phyloP scores from a whole-genome alignment of 2,797 vertebrate genomes.

The Buphagus erythrorhynchus region DNA sequence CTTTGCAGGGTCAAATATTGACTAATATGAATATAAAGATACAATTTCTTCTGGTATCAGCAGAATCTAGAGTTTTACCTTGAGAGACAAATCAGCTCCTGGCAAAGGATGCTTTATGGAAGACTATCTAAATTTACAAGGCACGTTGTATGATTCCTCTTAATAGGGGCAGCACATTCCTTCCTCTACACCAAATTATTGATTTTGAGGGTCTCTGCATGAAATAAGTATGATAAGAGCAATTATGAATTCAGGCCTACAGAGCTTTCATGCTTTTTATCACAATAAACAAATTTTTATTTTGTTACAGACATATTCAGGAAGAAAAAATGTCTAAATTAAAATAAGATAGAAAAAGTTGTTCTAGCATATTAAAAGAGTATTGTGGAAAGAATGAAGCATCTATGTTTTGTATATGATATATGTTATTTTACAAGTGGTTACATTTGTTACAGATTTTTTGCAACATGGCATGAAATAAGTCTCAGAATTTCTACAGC shows the following conservation, averaged over 20 bases:
- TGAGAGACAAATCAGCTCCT: background rate
- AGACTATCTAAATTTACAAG: background rate
- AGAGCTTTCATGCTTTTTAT: background rate
- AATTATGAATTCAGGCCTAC: background rate
- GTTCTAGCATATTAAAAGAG: background rate
- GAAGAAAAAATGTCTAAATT: background rate
- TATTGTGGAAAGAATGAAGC: background rate
- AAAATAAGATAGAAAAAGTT: background rate
- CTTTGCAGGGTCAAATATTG: background rate
- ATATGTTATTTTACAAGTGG: background rate
- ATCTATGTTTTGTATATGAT: background rate
- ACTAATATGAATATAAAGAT: background rate
- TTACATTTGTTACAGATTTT: background rate
- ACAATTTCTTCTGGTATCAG: background rate
- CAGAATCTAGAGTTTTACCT: background rate
- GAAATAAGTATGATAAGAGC: background rate
- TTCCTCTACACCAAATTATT: background rate
- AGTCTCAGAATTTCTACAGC: background rate
- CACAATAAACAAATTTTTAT: background rate
- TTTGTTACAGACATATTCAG: background rate
- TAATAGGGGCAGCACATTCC: background rate
- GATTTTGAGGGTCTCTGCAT: background rate
- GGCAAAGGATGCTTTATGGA: background rate
- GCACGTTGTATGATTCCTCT: background rate
- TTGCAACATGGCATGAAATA: background rate